A percentile compares a stretch with the other conserved stretches of the same genome.
Evolutionary conservation across 2,113 vertebrate genomes (phyloP).

Genomic region (Caloenas nicobarica): DNA sequence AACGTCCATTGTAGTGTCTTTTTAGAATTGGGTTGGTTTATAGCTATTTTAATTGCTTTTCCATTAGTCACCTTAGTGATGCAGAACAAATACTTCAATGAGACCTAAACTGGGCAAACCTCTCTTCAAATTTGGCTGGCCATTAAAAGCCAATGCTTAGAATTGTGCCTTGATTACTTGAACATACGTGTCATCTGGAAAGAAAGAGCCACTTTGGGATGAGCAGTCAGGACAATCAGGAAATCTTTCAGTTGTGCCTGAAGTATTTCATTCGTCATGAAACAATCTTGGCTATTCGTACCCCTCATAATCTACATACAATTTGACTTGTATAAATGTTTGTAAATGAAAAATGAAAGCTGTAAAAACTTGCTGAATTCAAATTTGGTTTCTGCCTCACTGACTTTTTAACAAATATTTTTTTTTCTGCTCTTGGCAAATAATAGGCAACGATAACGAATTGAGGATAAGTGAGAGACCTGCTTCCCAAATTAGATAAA

Average conservation of each 20-base stretch:
- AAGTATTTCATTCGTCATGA: not conserved
- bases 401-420: not conserved
- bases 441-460: not conserved
- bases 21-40: not conserved
- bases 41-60: conserved; percentile 35
- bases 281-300: not conserved
- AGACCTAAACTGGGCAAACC: not conserved
- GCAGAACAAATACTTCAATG: conserved; percentile 21
- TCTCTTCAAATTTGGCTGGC: not conserved
- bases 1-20: not conserved
- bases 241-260: not conserved
- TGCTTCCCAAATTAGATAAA: not conserved
- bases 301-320: not conserved
- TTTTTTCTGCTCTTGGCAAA: not conserved
- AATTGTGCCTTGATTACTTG: not conserved
- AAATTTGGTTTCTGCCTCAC: not conserved
- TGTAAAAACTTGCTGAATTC: not conserved
- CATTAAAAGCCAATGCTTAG: not conserved
- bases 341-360: not conserved
- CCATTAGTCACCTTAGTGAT: conserved; percentile 34
- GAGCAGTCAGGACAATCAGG: not conserved
- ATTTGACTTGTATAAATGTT: not conserved
- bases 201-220: not conserved
- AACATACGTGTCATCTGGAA: not conserved
- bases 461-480: not conserved